Evolutionary conservation across 2,113 vertebrate genomes (phyloP).

Genomic region (Eurystomus gularis): DNA sequence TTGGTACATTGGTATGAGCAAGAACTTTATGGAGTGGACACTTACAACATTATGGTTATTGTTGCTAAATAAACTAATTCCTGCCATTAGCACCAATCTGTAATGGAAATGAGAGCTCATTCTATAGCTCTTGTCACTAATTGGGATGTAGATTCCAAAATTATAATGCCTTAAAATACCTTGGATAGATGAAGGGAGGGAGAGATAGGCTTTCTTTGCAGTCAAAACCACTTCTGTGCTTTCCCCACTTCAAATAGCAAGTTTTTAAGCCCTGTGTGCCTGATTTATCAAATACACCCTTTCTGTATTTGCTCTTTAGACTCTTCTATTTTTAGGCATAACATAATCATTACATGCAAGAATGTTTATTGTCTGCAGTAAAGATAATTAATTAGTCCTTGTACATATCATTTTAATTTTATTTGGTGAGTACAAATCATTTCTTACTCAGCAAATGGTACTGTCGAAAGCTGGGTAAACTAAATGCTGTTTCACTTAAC

Average conservation of each 20-base stretch:
- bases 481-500: conserved; percentile 45
- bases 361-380: not conserved
- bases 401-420: not conserved
- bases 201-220: not conserved
- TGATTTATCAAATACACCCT: not conserved
- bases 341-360: not conserved
- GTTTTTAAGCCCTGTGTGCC: not conserved
- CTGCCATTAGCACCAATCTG: not conserved
- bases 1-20: not conserved
- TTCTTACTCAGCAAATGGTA: conserved; percentile 36
- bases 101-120: not conserved
- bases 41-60: not conserved
- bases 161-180: not conserved
- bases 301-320: not conserved
- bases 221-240: not conserved
- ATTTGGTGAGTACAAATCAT: not conserved
- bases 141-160: not conserved
- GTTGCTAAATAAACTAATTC: not conserved
- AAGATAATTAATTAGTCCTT: conserved; percentile 32
- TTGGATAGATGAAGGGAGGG: not conserved
- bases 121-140: not conserved
- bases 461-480: conserved; percentile 6
- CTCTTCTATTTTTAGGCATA: not conserved
- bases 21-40: not conserved
- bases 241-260: not conserved